Percentiles rank a stretch among this genome's conserved stretches.
phyloP scores from a whole-genome alignment of 2,888 invertebrate genomes.

The Lasioglossum zephyrum region DNA sequence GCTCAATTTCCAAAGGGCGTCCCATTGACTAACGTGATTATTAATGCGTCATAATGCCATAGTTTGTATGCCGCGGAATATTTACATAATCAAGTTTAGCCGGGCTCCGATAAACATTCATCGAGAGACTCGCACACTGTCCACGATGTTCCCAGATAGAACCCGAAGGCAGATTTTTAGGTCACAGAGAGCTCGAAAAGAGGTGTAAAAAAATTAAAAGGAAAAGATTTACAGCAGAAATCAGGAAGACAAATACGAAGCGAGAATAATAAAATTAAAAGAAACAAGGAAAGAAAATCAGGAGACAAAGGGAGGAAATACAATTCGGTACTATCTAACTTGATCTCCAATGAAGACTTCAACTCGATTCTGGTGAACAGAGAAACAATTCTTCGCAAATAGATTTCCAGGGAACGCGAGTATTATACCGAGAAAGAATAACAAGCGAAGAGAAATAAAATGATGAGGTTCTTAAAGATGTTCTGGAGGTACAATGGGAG shows the following conservation, averaged over 20 bases:
- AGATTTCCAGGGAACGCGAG: not conserved
- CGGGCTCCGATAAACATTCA: constrained; percentile 27
- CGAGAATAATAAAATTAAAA: not conserved
- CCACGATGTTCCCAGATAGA: not conserved
- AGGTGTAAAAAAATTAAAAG: no score
- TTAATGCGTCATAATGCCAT: constrained; percentile 33
- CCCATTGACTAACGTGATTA: constrained; percentile 35
- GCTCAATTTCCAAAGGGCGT: constrained; percentile 27
- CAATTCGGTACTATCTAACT: not conserved
- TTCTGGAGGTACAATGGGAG: no score
- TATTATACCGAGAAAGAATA: not conserved
- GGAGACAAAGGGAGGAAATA: not conserved
- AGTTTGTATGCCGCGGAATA: constrained; percentile 15
- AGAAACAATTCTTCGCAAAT: not conserved
- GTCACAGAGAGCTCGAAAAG: no score
- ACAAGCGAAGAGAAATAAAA: not conserved
- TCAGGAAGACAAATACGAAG: no score
- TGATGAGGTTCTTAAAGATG: no score
- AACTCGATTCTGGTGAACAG: not conserved
- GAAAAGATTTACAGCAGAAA: no score
- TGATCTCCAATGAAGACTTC: not conserved
- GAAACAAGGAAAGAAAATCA: not conserved
- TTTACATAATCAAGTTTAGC: constrained; percentile 36
- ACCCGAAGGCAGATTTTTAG: no score
- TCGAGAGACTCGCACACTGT: not conserved